These are phyloP conservation scores for Theocolax elegans DNA, from an alignment of 1,140 invertebrate species.

Conservation along the genomic window DNA sequence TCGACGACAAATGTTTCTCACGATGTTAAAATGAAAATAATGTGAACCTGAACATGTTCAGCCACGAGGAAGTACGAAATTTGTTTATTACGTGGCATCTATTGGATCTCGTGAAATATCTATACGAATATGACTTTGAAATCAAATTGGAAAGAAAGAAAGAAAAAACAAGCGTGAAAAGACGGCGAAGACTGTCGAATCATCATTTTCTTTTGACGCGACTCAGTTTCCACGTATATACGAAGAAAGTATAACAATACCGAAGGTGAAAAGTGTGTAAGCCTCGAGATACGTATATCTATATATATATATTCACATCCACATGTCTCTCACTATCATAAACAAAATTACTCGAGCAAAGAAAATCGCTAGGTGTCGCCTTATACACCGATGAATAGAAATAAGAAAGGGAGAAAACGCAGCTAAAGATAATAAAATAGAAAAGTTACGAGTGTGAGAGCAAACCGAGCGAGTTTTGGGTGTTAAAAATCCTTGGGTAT, in stretches of 20 bases:
- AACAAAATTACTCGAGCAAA: slow-evolving; percentile 4
- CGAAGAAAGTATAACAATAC: background rate
- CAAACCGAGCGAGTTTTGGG: background rate
- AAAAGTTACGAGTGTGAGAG: slow-evolving; percentile 28
- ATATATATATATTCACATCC: no score
- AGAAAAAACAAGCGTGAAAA: background rate
- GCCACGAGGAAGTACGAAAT: background rate
- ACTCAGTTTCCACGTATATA: no score
- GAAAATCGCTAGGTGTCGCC: background rate
- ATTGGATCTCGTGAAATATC: background rate
- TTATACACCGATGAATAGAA: background rate
- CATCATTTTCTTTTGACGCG: background rate
- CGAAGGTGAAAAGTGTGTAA: background rate
- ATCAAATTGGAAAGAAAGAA: background rate
- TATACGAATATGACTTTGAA: slow-evolving; percentile 6
- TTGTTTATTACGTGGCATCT: background rate
- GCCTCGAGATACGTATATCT: background rate
- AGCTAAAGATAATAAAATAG: slow-evolving; percentile 27
- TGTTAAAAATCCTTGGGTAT: background rate
- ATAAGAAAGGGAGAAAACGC: background rate
- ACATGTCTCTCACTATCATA: background rate
- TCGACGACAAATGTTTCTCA: no score
- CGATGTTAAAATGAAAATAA: no score
- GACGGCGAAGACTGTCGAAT: no score
- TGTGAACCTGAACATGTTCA: no score